These are phyloP conservation scores for Aplochiton taeniatus DNA, from an alignment of 2,797 vertebrate genomes.

Conservation along the genomic window DNA sequence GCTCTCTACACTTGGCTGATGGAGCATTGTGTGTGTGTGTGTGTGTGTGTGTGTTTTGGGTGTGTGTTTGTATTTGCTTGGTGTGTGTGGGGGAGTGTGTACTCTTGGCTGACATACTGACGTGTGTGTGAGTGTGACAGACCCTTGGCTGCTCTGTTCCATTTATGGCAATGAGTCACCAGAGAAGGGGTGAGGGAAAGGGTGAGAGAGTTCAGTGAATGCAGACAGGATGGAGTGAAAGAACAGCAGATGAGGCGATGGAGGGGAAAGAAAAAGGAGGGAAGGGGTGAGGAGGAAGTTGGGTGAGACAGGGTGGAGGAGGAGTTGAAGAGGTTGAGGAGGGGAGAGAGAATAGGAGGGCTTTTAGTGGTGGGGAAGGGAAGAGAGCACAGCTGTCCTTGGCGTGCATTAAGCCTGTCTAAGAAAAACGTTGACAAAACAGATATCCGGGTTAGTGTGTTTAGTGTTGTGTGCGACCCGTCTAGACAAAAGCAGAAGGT, in stretches of 20 bases:
- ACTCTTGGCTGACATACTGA: too few species aligned
- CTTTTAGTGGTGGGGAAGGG: background rate
- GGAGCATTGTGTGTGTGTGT: background rate
- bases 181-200: constrained; percentile 40
- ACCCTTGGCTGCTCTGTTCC: constrained; percentile 56
- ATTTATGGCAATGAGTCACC: constrained; percentile 56
- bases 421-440: background rate
- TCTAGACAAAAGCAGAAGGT: too few species aligned
- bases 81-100: constrained; percentile 24
- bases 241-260: constrained; percentile 4
- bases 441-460: background rate
- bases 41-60: background rate
- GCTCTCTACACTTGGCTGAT: background rate
- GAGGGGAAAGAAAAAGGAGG: background rate
- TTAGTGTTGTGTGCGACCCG: too few species aligned
- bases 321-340: background rate
- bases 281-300: too few species aligned
- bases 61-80: background rate
- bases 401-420: too few species aligned
- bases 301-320: too few species aligned
- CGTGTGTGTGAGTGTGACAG: constrained; percentile 33
- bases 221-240: constrained; percentile 48
- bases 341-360: constrained; percentile 7
- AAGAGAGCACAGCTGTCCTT: background rate
- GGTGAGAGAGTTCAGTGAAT: constrained; percentile 12